A percentile compares a stretch with the other conserved stretches of the same genome.
Evolutionary conservation across 2,888 invertebrate genomes (phyloP).

Genomic region (Buathra laborator): DNA sequence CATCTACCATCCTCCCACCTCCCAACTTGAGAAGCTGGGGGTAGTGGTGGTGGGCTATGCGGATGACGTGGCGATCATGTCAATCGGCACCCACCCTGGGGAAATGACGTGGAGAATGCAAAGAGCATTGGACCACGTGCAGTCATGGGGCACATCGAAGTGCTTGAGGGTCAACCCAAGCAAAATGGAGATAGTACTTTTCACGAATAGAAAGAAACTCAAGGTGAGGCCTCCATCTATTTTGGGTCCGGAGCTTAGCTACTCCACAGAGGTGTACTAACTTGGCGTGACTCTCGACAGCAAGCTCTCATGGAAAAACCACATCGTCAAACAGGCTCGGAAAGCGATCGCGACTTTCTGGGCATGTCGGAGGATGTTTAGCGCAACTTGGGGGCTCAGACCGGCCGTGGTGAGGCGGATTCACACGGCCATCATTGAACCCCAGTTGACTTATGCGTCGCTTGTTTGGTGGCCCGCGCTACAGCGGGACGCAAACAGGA

Average conservation of each 20-base stretch:
- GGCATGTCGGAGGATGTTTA: constrained; percentile 49
- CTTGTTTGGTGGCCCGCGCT: constrained; percentile 44
- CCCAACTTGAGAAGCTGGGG: too few relatives aligned
- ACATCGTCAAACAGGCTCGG: constrained; percentile 33
- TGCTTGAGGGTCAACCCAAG: constrained; percentile 51
- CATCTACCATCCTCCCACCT: constrained; percentile 51
- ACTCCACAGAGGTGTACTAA: too few relatives aligned
- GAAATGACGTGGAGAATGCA: constrained; percentile 40
- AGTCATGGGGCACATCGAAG: constrained; percentile 33
- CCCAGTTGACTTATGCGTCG: constrained; percentile 33
- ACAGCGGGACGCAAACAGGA: not conserved
- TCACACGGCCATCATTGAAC: constrained; percentile 57
- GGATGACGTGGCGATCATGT: constrained; percentile 35
- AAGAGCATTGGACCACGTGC: constrained; percentile 32
- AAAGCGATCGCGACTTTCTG: constrained; percentile 38
- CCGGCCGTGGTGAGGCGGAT: constrained; percentile 58
- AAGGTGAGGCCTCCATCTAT: too few relatives aligned
- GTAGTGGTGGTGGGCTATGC: constrained; percentile 46
- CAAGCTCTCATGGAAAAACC: constrained; percentile 21
- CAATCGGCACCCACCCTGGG: constrained; percentile 20
- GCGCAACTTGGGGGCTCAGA: constrained; percentile 59
- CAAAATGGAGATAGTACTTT: constrained; percentile 62
- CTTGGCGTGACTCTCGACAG: too few relatives aligned
- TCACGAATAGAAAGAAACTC: too few relatives aligned
- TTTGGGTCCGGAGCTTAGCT: too few relatives aligned